Conservation (phyloP, 2,888 invertebrate species). For the Tenthredo distinguenda region DNA sequence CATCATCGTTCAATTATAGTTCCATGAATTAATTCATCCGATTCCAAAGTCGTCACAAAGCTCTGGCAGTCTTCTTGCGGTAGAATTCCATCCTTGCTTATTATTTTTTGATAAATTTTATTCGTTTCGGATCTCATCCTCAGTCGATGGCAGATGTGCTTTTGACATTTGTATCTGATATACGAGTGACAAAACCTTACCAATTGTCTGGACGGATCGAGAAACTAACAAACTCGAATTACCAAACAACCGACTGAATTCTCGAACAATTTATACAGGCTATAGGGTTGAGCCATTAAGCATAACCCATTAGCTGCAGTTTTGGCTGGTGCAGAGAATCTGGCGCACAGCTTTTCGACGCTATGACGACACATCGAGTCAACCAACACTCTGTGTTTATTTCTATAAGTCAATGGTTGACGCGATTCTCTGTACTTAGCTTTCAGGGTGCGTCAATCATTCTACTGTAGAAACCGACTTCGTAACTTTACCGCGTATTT, state of each 20-base stretch:
- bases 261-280: not conserved
- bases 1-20: conserved; percentile 19
- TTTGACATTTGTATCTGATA: not conserved
- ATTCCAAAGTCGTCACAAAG: conserved; percentile 7
- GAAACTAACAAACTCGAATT: conserved; percentile 18
- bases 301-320: conserved; percentile 32
- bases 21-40: conserved; percentile 31
- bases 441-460: conserved; percentile 46
- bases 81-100: not conserved
- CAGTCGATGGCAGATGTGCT: not conserved
- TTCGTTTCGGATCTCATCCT: not conserved
- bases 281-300: conserved; percentile 18
- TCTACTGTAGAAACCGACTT: not conserved
- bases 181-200: not conserved
- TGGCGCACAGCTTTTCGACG: conserved; percentile 36
- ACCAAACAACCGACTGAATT: conserved; percentile 17
- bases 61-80: not conserved
- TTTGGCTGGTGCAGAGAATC: conserved; percentile 13
- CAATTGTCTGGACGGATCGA: not conserved
- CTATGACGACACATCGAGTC: conserved; percentile 28
- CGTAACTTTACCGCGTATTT: not conserved
- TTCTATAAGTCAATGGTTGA: conserved; percentile 46
- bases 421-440: conserved; percentile 18
- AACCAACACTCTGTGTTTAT: conserved; percentile 25
- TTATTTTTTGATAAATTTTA: not conserved